Percentiles rank a stretch among this genome's conserved stretches.
These are phyloP conservation scores for Nymphicus hollandicus DNA, from an alignment of 2,113 vertebrate genomes.

Conservation along the genomic window DNA sequence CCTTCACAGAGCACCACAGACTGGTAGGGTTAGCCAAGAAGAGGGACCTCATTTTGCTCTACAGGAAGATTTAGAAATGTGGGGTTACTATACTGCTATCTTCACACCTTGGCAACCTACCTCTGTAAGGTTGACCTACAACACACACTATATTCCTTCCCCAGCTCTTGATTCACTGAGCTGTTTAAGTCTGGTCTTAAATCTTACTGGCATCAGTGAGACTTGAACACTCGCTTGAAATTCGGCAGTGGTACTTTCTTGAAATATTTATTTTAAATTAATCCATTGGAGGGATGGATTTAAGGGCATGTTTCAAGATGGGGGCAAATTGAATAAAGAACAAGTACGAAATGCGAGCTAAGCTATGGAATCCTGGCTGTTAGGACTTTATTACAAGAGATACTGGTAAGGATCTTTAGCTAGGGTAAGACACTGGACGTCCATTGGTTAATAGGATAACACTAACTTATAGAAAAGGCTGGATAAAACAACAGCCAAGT, in stretches of 20 bases:
- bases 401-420: neutral
- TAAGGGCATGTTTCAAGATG: neutral
- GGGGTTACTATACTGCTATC: neutral
- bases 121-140: neutral
- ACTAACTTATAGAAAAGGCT: neutral
- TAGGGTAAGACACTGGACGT: neutral
- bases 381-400: neutral
- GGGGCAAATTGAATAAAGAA: neutral
- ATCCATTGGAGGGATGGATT: neutral
- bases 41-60: neutral
- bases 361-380: neutral
- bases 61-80: neutral
- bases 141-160: fast-evolving
- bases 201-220: neutral
- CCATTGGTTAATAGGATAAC: neutral
- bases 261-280: neutral
- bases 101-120: neutral
- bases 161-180: neutral
- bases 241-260: neutral
- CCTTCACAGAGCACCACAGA: neutral
- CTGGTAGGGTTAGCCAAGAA: neutral
- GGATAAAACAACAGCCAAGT: neutral
- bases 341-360: neutral
- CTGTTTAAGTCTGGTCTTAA: neutral
- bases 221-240: neutral